These are phyloP conservation scores for Caenorhabditis virilis DNA, from an alignment of 2,888 invertebrate species.

Conservation along the genomic window DNA sequence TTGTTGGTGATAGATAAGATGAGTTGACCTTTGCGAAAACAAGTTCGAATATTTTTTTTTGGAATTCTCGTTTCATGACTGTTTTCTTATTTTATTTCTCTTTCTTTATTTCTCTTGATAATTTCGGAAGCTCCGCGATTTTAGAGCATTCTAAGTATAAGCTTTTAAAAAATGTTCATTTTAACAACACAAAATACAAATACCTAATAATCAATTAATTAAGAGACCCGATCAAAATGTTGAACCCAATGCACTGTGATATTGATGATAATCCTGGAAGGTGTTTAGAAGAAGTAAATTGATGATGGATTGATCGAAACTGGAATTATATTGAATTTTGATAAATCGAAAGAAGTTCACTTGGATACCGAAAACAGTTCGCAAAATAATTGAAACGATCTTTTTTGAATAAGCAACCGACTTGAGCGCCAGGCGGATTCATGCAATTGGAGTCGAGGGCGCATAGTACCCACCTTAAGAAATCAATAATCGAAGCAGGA, in stretches of 20 bases:
- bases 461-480: conserved; percentile 18
- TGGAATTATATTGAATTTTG: conserved; percentile 6
- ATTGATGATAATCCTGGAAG: conserved; percentile 6
- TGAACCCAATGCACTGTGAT: not conserved
- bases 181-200: not conserved
- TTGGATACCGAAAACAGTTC: conserved; percentile 11
- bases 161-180: not conserved
- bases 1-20: no score
- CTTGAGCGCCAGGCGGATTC: conserved; percentile 11
- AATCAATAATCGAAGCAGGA: no score
- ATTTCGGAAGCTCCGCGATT: conserved; percentile 2
- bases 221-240: not conserved
- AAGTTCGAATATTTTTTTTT: no score
- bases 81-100: no score
- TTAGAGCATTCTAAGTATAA: not conserved
- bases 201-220: not conserved
- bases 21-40: no score
- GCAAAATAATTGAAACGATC: conserved; percentile 8
- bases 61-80: no score
- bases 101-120: no score
- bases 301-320: conserved; percentile 17
- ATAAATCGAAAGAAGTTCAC: not conserved
- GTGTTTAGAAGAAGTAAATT: conserved; percentile 11
- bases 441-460: conserved; percentile 16
- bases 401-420: conserved; percentile 2